phyloP scores from a whole-genome alignment of 2,113 vertebrate genomes.

The Toxotes chatareus region DNA sequence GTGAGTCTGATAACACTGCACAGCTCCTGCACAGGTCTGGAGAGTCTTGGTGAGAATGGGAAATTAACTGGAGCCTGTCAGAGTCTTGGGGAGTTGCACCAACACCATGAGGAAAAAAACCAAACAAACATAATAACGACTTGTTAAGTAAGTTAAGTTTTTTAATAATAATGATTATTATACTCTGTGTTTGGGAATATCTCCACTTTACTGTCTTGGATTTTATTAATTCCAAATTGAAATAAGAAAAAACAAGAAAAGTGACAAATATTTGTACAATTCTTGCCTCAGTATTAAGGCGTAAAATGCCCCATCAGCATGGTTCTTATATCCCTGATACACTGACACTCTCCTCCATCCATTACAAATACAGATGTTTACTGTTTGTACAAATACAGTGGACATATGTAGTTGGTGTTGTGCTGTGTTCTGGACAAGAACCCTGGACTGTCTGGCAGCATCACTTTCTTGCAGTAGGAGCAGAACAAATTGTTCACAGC shows the following conservation, averaged over 20 bases:
- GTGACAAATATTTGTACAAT: not conserved
- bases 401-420: too few relatives aligned
- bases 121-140: not conserved
- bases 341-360: too few relatives aligned
- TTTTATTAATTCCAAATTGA: too few relatives aligned
- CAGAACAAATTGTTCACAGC: too few relatives aligned
- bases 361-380: too few relatives aligned
- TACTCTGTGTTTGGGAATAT: too few relatives aligned
- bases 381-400: too few relatives aligned
- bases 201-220: too few relatives aligned
- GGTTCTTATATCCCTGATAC: not conserved
- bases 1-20: not conserved
- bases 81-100: constrained; percentile 13
- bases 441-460: too few relatives aligned
- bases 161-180: not conserved
- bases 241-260: too few relatives aligned
- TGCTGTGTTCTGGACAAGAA: too few relatives aligned
- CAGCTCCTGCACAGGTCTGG: not conserved
- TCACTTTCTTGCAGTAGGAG: too few relatives aligned
- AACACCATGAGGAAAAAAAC: not conserved
- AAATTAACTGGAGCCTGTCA: not conserved
- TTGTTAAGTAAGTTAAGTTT: not conserved
- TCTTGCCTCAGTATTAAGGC: not conserved
- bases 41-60: not conserved
- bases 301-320: not conserved